Conservation (phyloP, 2,797 vertebrate genomes). For the Epinephelus malabaricus region DNA sequence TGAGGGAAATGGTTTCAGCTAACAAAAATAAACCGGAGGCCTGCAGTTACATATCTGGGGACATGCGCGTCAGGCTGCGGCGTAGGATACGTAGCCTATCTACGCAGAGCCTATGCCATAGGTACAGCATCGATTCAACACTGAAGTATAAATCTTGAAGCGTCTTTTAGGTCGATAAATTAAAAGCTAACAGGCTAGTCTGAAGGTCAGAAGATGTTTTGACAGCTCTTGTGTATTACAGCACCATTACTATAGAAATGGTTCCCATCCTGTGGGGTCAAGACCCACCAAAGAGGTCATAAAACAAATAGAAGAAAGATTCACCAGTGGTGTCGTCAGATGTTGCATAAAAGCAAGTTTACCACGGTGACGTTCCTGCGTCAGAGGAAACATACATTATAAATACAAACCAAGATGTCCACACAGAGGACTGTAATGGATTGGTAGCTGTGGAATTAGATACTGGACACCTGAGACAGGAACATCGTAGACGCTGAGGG, state of each 20-base stretch:
- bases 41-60: no score
- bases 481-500: slow-evolving; percentile 24
- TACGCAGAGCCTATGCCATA: no score
- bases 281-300: not conserved
- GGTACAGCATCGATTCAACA: no score
- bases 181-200: not conserved
- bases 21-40: no score
- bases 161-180: not conserved
- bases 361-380: not conserved
- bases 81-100: no score
- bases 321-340: not conserved
- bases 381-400: slow-evolving; percentile 12
- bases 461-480: slow-evolving; percentile 65
- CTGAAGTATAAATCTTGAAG: not conserved
- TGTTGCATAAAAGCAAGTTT: not conserved
- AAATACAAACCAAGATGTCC: not conserved
- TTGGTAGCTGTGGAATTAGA: slow-evolving; percentile 52
- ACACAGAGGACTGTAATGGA: slow-evolving; percentile 14
- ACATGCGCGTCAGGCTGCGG: no score
- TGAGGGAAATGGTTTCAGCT: no score
- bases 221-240: not conserved
- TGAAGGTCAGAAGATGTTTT: not conserved
- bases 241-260: not conserved
- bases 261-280: not conserved
- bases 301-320: not conserved